These are phyloP conservation scores for Gryllus longicercus DNA, from an alignment of 2,888 invertebrate species.

Conservation along the genomic window DNA sequence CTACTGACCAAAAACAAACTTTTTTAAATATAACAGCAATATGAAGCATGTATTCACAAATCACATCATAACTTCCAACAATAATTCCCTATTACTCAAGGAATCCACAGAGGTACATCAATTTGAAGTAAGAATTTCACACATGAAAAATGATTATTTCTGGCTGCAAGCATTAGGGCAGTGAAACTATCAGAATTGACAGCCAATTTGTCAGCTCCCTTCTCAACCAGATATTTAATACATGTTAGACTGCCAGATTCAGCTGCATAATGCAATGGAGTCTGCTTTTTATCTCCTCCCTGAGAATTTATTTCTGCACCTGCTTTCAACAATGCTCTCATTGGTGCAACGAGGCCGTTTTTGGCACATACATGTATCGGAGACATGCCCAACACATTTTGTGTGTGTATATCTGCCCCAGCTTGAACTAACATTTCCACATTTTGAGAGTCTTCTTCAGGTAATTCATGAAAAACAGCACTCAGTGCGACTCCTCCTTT, in stretches of 20 bases:
- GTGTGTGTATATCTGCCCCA: background rate
- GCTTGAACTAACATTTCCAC: background rate
- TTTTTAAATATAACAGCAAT: no score
- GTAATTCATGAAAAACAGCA: background rate
- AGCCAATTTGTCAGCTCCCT: background rate
- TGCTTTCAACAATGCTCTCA: background rate
- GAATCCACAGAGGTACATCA: background rate
- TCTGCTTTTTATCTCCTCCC: background rate
- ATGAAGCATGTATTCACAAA: no score
- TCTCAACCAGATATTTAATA: background rate
- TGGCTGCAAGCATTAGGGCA: background rate
- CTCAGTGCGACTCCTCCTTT: background rate
- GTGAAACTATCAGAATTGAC: background rate
- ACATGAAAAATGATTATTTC: background rate
- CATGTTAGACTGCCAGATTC: background rate
- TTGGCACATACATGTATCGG: background rate
- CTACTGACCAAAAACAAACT: no score
- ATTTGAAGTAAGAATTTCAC: background rate
- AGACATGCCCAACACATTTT: background rate
- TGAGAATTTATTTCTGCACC: background rate
- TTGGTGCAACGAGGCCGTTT: background rate
- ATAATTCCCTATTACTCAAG: background rate
- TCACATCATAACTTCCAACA: no score
- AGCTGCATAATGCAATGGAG: background rate
- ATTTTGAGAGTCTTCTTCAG: background rate